Evolutionary conservation across 2,797 vertebrate genomes (phyloP).

Genomic region (Naso thynnoides): DNA sequence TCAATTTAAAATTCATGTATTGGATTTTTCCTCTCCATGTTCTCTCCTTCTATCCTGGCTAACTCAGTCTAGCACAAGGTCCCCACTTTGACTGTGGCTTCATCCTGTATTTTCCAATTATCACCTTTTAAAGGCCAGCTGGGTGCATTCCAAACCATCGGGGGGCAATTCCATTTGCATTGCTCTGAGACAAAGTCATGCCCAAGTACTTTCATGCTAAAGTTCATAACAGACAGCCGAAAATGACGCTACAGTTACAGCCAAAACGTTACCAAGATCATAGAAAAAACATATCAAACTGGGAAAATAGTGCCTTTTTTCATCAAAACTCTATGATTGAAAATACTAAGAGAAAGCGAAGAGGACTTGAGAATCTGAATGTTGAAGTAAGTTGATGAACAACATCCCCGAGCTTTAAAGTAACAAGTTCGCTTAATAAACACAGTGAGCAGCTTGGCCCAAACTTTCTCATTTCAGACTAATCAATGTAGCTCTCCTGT

Average conservation of each 20-base stretch:
- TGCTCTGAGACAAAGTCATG: conserved; percentile 98
- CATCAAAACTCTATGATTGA: background rate
- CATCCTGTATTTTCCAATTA: conserved; percentile 99
- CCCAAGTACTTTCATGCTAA: conserved; percentile 96
- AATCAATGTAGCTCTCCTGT: conserved; percentile 65
- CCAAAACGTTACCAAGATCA: conserved; percentile 24
- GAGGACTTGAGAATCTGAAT: background rate
- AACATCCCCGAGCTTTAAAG: conserved; percentile 5
- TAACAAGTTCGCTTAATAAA: conserved; percentile 45
- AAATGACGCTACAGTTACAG: conserved; percentile 63
- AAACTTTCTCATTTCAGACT: conserved; percentile 58
- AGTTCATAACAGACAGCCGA: conserved; percentile 92
- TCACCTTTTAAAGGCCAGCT: conserved; percentile 99
- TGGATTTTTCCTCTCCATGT: conserved; percentile 6
- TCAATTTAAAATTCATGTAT: background rate
- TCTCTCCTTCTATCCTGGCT: conserved; percentile 63
- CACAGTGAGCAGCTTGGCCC: conserved; percentile 21
- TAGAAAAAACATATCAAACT: conserved; percentile 15
- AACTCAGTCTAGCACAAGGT: conserved; percentile 89
- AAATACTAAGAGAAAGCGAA: background rate
- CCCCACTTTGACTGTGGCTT: conserved; percentile 93
- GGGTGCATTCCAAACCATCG: conserved; percentile 98
- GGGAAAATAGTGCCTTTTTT: background rate
- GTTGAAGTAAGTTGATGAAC: conserved; percentile 3
- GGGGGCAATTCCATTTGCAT: conserved; percentile 99